phyloP scores from a whole-genome alignment of 2,888 invertebrate species.

The Brenthis hecate region DNA sequence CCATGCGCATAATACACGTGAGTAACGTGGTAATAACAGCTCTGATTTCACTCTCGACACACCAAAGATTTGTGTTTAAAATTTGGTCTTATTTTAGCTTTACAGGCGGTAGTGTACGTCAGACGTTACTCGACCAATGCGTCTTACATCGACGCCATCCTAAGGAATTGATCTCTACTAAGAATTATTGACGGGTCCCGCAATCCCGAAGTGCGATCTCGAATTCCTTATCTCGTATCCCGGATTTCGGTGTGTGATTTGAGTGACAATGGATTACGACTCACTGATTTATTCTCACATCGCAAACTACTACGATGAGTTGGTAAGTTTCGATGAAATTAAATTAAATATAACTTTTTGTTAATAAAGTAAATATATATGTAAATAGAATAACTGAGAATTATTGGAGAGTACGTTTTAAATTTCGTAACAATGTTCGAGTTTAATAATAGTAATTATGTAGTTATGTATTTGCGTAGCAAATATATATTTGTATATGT shows the following conservation, averaged over 20 bases:
- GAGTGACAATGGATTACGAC: constrained; percentile 84
- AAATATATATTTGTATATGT: too few relatives aligned
- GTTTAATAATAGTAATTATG: too few relatives aligned
- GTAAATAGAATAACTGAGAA: neutral
- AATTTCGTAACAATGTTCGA: too few relatives aligned
- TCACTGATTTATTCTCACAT: constrained; percentile 85
- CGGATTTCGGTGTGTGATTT: constrained; percentile 43
- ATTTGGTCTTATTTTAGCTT: constrained; percentile 84
- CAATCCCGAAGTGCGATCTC: constrained; percentile 33
- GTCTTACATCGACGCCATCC: constrained; percentile 75
- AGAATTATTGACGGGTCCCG: constrained; percentile 24
- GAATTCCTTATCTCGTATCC: constrained; percentile 29
- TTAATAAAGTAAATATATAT: neutral
- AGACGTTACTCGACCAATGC: constrained; percentile 75
- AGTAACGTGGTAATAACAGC: constrained; percentile 55
- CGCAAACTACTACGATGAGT: constrained; percentile 84
- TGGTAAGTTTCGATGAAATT: constrained; percentile 66
- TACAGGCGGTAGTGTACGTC: constrained; percentile 79
- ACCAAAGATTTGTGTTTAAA: constrained; percentile 82
- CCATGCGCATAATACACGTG: neutral
- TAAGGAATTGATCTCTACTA: constrained; percentile 47
- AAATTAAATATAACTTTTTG: neutral
- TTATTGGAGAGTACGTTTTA: too few relatives aligned
- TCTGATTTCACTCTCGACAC: constrained; percentile 60
- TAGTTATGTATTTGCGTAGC: too few relatives aligned